Evolutionary conservation across 2,797 vertebrate genomes (phyloP), one percentile per base, ranked within the genome.

Genomic region (Podarcis siculus): DNA sequence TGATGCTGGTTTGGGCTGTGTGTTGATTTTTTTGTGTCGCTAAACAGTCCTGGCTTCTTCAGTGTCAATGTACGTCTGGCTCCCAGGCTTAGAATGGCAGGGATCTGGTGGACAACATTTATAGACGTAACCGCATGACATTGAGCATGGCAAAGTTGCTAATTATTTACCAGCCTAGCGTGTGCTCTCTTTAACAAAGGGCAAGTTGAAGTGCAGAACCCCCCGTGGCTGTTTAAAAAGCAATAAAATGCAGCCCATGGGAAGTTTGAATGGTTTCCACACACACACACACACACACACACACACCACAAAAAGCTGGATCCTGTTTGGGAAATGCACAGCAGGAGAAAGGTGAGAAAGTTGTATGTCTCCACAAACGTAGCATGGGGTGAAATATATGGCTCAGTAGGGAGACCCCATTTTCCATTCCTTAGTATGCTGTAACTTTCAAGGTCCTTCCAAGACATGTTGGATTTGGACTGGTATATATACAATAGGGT

Each of bases 191-290:
- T 71, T 89, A 45, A n/a, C 30, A 82, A 86, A 86, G 88, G 61
- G 67, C 64, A 79, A 45, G 73, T 79, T 45, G 79, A 45, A 89
- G 79, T 67, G 42, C 45, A 89, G 75, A 86, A 42, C 64, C 73
- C 88, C 55, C 32, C 19, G 19, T 83, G 86, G 81, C 72, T 71
- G 45, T 71, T 86, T 89, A 86, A 89, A 89, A 8, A 89, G 64
- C 64, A 83, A 86, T 61, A 79, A 61, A 86, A 83, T 58, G 39
- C 71, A 49, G 32, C 88, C 72, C 10, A 32, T 35, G 32, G 64
- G 75, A 86, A 69, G 35, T n/a, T 72, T 72, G 45, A 89, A 86
- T 64, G 37, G 71, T 83, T 69, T 82, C 3, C 49, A 25, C 61
- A 12, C 45, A n/a, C 37, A 12, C 30, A 1, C n/a, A 32, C 58